These are phyloP conservation scores for Ctenoplectra terminalis DNA, from an alignment of 1,140 invertebrate species.

Conservation along the genomic window DNA sequence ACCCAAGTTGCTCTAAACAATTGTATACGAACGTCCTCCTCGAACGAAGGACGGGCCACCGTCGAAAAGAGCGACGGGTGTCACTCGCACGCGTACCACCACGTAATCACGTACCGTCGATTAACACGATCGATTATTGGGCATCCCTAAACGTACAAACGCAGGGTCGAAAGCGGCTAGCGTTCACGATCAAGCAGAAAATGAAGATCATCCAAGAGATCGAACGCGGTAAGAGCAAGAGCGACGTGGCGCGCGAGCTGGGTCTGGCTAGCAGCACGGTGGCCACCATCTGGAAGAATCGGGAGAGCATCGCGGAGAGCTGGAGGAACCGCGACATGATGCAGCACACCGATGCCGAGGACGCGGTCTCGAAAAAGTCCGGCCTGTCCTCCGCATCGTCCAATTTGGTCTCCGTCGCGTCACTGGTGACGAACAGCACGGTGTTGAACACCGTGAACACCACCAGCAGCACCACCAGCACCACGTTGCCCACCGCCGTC, in stretches of 20 bases:
- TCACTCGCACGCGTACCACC: conserved; percentile 43
- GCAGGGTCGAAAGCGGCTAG: conserved; percentile 85
- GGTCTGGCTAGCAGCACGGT: conserved; percentile 85
- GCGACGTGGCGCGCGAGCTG: conserved; percentile 84
- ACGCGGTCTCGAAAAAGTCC: conserved; percentile 50
- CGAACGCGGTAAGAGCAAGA: conserved; percentile 85
- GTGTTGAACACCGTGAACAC: conserved; percentile 43
- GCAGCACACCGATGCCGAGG: conserved; percentile 66
- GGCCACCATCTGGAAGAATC: conserved; percentile 85
- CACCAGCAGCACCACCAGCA: conserved; percentile 30
- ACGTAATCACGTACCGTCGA: conserved; percentile 45
- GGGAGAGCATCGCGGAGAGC: conserved; percentile 83
- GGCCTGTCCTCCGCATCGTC: conserved; percentile 38
- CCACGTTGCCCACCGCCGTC: conserved; percentile 38
- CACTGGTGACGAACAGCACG: conserved; percentile 44
- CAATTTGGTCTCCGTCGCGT: conserved; percentile 28
- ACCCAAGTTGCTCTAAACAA: conserved; percentile 48
- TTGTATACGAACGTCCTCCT: conserved; percentile 29
- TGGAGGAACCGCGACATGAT: conserved; percentile 82
- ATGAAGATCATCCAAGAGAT: conserved; percentile 86
- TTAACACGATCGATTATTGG: conserved; percentile 72
- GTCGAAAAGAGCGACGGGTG: conserved; percentile 33
- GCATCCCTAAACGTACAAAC: conserved; percentile 71
- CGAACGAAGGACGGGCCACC: conserved; percentile 21
- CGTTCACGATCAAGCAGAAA: conserved; percentile 86